Conservation (phyloP, 2,888 invertebrate species). For the Ochropleura leucogaster region DNA sequence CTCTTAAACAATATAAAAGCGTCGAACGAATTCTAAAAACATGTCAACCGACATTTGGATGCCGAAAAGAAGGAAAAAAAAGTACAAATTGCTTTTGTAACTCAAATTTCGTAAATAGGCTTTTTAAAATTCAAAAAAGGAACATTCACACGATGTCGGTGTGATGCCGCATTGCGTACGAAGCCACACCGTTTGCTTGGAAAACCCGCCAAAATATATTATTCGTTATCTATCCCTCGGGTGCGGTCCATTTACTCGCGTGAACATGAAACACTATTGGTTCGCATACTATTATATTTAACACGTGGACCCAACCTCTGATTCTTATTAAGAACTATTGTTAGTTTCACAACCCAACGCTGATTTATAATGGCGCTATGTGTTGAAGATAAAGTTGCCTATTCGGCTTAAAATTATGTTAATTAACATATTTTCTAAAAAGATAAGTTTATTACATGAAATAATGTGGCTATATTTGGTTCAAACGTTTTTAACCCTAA, state of each 20-base stretch:
- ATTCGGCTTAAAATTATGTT: conserved; percentile 13
- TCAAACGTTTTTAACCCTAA: conserved; percentile 9
- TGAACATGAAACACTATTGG: conserved; percentile 74
- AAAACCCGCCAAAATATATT: conserved; percentile 86
- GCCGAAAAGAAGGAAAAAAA: conserved; percentile 31
- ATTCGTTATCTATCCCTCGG: conserved; percentile 84
- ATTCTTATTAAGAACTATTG: conserved; percentile 52
- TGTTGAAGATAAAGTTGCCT: conserved; percentile 31
- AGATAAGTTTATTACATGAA: conserved; percentile 29
- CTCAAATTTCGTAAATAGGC: conserved; percentile 60
- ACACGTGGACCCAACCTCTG: conserved; percentile 56
- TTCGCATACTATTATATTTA: conserved; percentile 74
- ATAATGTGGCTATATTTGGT: conserved; percentile 17
- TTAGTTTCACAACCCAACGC: conserved; percentile 35
- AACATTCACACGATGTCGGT: conserved; percentile 60
- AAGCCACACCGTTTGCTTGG: conserved; percentile 72
- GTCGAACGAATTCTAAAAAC: conserved; percentile 27
- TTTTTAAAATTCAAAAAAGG: conserved; percentile 68
- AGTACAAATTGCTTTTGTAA: conserved; percentile 38
- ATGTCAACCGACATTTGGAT: conserved; percentile 19
- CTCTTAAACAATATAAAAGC: not conserved
- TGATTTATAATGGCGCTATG: conserved; percentile 45
- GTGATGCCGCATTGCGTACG: conserved; percentile 68
- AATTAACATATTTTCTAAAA: conserved; percentile 24
- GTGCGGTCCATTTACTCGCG: conserved; percentile 75